These are phyloP conservation scores for Synergus umbraculus DNA, from an alignment of 2,888 invertebrate species.

Conservation along the genomic window DNA sequence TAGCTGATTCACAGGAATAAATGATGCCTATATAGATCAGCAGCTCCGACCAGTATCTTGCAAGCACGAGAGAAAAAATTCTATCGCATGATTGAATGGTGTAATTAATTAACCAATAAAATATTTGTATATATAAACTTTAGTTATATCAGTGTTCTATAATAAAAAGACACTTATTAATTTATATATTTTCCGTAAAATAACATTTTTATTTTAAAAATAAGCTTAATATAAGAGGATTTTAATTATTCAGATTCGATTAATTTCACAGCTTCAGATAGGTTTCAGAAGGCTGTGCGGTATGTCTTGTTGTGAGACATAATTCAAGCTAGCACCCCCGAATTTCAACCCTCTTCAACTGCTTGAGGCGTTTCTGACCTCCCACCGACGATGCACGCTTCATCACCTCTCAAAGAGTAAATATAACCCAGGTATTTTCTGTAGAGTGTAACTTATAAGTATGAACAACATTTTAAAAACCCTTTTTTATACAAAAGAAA, in stretches of 20 bases:
- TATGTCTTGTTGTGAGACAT: constrained; percentile 62
- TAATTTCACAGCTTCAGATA: constrained; percentile 21
- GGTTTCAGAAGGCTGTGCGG: constrained; percentile 57
- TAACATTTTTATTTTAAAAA: too few relatives aligned
- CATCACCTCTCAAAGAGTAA: constrained; percentile 67
- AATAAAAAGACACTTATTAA: too few relatives aligned
- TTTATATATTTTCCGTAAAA: too few relatives aligned
- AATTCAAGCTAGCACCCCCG: constrained; percentile 69
- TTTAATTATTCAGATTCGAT: background rate
- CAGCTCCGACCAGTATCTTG: too few relatives aligned
- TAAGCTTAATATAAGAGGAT: background rate
- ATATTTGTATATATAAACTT: too few relatives aligned
- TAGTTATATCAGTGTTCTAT: too few relatives aligned
- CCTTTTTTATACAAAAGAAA: background rate
- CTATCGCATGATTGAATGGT: too few relatives aligned
- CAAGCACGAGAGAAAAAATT: too few relatives aligned
- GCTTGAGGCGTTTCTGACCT: constrained; percentile 66
- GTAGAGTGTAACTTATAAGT: background rate
- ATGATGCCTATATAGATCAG: too few relatives aligned
- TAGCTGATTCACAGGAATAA: too few relatives aligned
- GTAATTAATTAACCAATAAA: too few relatives aligned
- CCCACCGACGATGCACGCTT: constrained; percentile 65
- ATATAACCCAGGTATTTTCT: constrained; percentile 51
- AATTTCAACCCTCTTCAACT: constrained; percentile 66
- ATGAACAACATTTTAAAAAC: background rate